phyloP scores from a whole-genome alignment of 2,113 vertebrate genomes.

The Picathartes gymnocephalus region DNA sequence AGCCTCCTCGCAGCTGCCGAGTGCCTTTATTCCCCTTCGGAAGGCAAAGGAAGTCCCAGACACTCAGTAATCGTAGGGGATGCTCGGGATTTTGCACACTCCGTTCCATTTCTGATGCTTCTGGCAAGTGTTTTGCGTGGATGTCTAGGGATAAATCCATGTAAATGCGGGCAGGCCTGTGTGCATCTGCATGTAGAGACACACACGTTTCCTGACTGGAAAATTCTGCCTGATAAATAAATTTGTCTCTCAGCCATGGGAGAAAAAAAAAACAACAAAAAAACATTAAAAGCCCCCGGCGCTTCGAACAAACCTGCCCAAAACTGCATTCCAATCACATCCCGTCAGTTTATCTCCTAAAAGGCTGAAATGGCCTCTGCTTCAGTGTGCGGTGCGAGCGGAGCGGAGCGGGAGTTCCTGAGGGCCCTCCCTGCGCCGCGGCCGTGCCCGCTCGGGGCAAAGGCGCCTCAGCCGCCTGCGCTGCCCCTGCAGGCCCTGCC shows the following conservation, averaged over 20 bases:
- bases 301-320: background rate
- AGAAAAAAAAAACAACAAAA: background rate
- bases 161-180: background rate
- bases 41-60: background rate
- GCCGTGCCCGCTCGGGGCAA: background rate
- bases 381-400: background rate
- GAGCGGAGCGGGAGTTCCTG: too few species aligned
- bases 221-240: constrained; percentile 15
- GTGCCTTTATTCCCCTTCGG: background rate
- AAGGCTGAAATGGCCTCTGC: background rate
- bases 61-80: background rate
- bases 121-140: background rate
- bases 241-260: background rate
- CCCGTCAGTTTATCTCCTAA: background rate
- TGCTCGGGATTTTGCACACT: background rate
- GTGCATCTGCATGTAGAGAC: background rate
- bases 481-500: background rate
- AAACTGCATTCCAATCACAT: background rate
- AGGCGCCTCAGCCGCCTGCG: fast-evolving
- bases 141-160: background rate
- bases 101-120: background rate
- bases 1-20: constrained; percentile 34
- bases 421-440: too few species aligned
- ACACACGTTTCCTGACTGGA: background rate
- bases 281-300: background rate